phyloP scores from a whole-genome alignment of 2,113 vertebrate genomes.

The Alligator sinensis region DNA sequence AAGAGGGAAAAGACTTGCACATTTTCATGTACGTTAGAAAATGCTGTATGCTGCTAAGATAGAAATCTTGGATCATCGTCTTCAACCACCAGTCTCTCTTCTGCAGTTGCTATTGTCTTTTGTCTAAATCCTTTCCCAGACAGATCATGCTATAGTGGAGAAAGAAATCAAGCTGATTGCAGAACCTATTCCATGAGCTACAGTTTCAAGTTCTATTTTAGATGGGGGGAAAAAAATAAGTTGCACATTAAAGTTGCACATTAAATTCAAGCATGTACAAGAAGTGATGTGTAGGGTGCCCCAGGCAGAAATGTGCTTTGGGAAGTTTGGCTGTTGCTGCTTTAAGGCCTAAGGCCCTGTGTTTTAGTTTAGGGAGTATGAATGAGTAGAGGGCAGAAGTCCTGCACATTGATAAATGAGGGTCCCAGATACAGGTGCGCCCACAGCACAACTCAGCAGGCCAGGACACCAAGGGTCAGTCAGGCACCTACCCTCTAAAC shows the following conservation, averaged over 20 bases:
- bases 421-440: not conserved
- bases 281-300: too few species aligned
- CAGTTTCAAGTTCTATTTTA: not conserved
- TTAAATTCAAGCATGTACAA: not conserved
- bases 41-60: not conserved
- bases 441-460: fast-evolving
- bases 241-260: not conserved
- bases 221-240: not conserved
- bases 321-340: too few species aligned
- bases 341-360: not conserved
- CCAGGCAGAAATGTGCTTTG: fast-evolving
- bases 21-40: not conserved
- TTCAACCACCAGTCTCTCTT: not conserved
- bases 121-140: not conserved
- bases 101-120: not conserved
- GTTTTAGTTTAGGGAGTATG: too few species aligned
- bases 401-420: not conserved
- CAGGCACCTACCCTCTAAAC: not conserved
- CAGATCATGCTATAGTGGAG: fast-evolving
- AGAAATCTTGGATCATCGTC: not conserved
- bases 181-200: not conserved
- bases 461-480: too few species aligned
- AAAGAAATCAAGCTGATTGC: not conserved
- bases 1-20: not conserved
- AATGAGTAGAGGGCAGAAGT: not conserved